Conservation (phyloP, 2,113 vertebrate species). For the Rutilus rutilus region DNA sequence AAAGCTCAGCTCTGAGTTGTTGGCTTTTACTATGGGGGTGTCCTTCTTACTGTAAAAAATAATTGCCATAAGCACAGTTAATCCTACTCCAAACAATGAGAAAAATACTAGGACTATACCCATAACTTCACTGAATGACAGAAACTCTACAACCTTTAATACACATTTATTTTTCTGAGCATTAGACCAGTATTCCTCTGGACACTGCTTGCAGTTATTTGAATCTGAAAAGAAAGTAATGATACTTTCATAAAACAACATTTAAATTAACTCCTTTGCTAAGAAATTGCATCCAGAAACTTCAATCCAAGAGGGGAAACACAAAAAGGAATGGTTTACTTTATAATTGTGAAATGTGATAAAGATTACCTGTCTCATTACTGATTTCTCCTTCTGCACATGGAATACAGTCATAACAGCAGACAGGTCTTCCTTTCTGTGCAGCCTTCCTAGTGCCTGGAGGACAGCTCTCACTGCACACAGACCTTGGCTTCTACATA, state of each 20-base stretch:
- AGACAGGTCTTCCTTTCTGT: not conserved
- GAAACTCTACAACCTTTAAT: not conserved
- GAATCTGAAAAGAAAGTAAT: not conserved
- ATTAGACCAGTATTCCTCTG: not conserved
- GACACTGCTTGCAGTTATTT: not conserved
- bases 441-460: not conserved
- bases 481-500: not conserved
- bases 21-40: not conserved
- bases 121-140: not conserved
- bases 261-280: not conserved
- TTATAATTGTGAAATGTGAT: too few relatives aligned
- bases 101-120: not conserved
- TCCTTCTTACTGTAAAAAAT: not conserved
- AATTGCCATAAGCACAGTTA: not conserved
- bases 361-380: not conserved
- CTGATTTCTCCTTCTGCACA: slow-evolving; percentile 2
- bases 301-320: accelerated
- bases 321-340: not conserved
- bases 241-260: not conserved
- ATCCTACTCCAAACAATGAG: not conserved
- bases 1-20: not conserved
- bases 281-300: not conserved
- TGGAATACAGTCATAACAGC: not conserved
- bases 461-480: not conserved
- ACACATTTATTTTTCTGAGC: not conserved